Conservation (phyloP, 2,113 vertebrate species). For the Pelodiscus sinensis region DNA sequence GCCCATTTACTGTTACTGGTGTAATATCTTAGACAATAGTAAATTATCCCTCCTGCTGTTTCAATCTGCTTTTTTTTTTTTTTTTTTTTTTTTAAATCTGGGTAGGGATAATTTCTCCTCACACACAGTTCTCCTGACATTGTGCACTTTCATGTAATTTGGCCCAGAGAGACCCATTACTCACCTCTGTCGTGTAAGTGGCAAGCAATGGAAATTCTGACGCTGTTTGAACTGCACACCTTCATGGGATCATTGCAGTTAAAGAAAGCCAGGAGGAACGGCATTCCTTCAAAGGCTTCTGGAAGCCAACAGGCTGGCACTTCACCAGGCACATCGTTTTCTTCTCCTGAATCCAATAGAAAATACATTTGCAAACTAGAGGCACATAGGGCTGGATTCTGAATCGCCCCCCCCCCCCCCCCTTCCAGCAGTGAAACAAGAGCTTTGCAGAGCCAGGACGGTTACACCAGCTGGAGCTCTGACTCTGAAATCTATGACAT, state of each 20-base stretch:
- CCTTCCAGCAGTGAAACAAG: background rate
- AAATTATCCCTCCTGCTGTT: background rate
- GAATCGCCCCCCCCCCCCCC: no score
- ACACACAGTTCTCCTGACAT: background rate
- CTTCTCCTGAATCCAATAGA: background rate
- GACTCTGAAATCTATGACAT: background rate
- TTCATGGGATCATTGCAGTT: background rate
- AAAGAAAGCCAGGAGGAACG: background rate
- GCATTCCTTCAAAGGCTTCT: background rate
- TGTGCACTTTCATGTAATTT: background rate
- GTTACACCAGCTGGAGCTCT: background rate
- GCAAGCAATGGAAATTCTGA: background rate
- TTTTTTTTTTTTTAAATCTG: background rate
- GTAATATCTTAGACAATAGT: background rate
- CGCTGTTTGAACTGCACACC: background rate
- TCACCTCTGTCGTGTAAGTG: background rate
- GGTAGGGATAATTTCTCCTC: background rate
- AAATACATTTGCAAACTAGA: background rate
- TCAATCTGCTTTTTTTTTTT: background rate
- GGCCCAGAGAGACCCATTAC: background rate
- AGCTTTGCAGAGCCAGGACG: background rate
- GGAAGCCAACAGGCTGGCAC: background rate
- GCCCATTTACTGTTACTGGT: background rate
- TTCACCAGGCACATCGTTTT: background rate
- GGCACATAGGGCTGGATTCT: background rate